Evolutionary conservation across 2,797 vertebrate species (phyloP), one percentile per base, ranked within the genome.

Genomic region (Sparidentex hasta): DNA sequence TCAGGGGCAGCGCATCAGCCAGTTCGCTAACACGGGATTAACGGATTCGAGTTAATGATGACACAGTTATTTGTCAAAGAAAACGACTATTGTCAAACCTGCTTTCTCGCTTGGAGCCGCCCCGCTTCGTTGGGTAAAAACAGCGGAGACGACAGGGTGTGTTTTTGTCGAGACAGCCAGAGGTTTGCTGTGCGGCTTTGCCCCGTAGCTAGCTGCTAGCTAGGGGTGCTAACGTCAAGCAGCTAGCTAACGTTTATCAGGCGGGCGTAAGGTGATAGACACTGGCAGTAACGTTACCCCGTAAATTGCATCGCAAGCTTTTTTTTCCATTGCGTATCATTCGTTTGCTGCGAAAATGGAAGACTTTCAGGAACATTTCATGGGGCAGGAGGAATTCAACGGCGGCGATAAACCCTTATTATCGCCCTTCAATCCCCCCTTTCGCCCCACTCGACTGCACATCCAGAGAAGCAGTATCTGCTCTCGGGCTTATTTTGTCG

Each of bases 401-500:
- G 78, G 18, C 14, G 44, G 13, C 44, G 44, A 46, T 16, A 65
- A 74, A 27, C 76, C 83, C 0, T 86, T 91, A 0, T 81, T 82
- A 0, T 69, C 88, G 48, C 72, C 67, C 11, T 81, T 44, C 74
- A 73, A 63, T 0, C 23, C 75, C 21, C 78, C 71, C 0, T 67
- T 76, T 25, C 92, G 93, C 33, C 79, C 85, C 16, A 75, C 85
- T 27, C 94, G 97, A 0, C 46, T 95, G 27, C 89, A 93, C 3
- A 80, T 96, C 48, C 95, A 96, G 92, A 95, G 94, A 17, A 95
- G 94, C 69, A 97, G 93, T 57, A 97, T 98, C 67, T 98, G 97
- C 89, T 98, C 97, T 38, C 96, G 97, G 48, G 97, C 97, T 12
- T 98, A 98, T 84, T 98, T 98, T 86, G 95, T 97, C 58, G 97